phyloP scores from a whole-genome alignment of 2,797 vertebrate species.

The Cheirogaleus major region DNA sequence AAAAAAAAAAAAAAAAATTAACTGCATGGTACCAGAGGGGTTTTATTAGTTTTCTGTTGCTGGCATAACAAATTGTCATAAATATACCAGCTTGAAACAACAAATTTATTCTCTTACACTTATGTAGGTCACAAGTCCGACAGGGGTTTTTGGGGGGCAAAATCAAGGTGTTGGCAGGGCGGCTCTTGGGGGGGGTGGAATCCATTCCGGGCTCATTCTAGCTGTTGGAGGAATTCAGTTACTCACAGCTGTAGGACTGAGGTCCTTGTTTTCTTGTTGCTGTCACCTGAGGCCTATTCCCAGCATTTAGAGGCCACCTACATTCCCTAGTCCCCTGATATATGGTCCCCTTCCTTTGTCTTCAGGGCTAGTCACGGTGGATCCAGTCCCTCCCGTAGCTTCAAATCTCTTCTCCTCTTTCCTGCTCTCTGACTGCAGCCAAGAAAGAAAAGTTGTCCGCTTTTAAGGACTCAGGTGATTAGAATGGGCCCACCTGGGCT shows the following conservation, averaged over 20 bases:
- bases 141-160: rapidly evolving
- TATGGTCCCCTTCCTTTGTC: neutral
- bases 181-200: neutral
- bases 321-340: too few relatives aligned
- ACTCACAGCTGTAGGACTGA: rapidly evolving
- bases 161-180: too few relatives aligned
- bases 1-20: neutral
- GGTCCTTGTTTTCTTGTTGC: neutral
- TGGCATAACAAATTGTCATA: rapidly evolving
- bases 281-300: neutral
- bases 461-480: neutral
- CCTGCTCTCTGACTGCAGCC: neutral
- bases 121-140: too few relatives aligned
- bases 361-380: neutral
- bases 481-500: neutral
- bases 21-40: neutral
- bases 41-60: neutral
- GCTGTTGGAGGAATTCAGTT: neutral
- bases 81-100: neutral
- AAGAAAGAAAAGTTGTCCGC: neutral
- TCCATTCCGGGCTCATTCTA: rapidly evolving
- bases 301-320: neutral
- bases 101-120: neutral
- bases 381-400: neutral
- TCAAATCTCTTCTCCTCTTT: rapidly evolving